Base-by-base conservation (phyloP, 2,113 vertebrate species). In the Cyprinodon tularosa region DNA sequence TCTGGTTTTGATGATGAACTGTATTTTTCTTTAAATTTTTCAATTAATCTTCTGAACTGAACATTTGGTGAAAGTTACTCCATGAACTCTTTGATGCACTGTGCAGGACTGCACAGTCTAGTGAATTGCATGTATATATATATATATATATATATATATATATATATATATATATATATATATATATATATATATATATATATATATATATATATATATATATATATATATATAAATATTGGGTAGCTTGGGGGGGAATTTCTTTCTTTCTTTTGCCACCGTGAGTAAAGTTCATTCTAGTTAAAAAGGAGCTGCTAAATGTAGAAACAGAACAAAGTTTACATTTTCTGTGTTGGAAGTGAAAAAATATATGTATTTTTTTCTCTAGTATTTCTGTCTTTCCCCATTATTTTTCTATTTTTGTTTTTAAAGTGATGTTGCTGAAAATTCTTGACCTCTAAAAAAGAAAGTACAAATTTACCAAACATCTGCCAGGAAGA, bases 401-500 rank as follows among this genome's bases (percentile, higher is more conserved):
- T 65, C 65, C 44, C 50, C 44, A 78, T 75, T 74, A 76, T 70
- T 74, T 14, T 22, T 62, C 64, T 71, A 69, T 67, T 66, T 53
- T 81, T 15, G 77, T 81, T 62, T 76, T 67, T 73, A 69, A 75
- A 79, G 76, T 73, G 42, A 47, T n/a, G 69, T 15, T 59, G 40
- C 53, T 77, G 68, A 59, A 72, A 62, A 80, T 42, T 62, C 42
- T 62, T 83, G 85, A 91, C 88, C 89, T 90, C 77, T 76, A 76
- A 74, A 71, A 82, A 81, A 74, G 71, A 85, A 72, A 81, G 69
- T 72, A 80, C 61, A 69, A 71, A 82, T 90, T 78, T 84, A 76
- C 68, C 77, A 77, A 67, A 79, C 76, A 85, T 84, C 75, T 71
- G 61, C 17, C 40, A 66, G 59, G 77, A 15, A 60, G 80, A 78